Base-by-base conservation (phyloP, 23 tunicate genomes). In the Clavelina lepadiformis region DNA sequence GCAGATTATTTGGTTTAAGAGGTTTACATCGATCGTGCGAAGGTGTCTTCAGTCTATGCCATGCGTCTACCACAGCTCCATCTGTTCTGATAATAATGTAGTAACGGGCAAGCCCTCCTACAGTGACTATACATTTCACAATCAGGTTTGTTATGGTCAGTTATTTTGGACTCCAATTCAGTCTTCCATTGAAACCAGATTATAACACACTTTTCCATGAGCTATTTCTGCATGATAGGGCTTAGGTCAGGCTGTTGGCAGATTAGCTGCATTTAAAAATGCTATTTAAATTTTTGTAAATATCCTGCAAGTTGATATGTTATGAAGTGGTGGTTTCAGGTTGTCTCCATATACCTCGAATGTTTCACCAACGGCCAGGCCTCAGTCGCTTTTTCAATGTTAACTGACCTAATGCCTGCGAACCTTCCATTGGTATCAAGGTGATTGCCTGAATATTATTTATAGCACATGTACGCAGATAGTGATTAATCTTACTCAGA, bases 331-430 rank as follows among this genome's bases (percentile, higher is more conserved):
- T 25, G 19, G 21, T 4, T 60, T 21, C 60, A 82, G 89, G 89
- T 72, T 31, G 53, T 69, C 30, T 38, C 72, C 34, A 64, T 82
- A 3, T 82, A 63, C 29, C 67, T 82, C 57, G 57, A 47, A 27
- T 82, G 89, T 65, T 73, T 82, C 30, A 15, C 38, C 24, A 52
- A 58, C 31, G 31, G 69, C 15, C 89, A 82, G 31, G 60, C 23
- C 27, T 13, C 67, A 22, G 41, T 68, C 21, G 89, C 80, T 13
- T 51, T 60, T n/a, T 53, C 36, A 18, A 51, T 73, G 22, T 51
- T 82, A 6, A 64, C 74, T 1, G 89, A 82, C n/a, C 13, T 50
- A 25, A 65, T 82, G 89, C 89, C 89, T 3, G 53, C 70, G 61
- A 73, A 82, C 65, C 30, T 72, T 24, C 78, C 78, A 7, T 46